Conservation (phyloP, 1,140 invertebrate species). For the Zaprionus tsacasi region DNA sequence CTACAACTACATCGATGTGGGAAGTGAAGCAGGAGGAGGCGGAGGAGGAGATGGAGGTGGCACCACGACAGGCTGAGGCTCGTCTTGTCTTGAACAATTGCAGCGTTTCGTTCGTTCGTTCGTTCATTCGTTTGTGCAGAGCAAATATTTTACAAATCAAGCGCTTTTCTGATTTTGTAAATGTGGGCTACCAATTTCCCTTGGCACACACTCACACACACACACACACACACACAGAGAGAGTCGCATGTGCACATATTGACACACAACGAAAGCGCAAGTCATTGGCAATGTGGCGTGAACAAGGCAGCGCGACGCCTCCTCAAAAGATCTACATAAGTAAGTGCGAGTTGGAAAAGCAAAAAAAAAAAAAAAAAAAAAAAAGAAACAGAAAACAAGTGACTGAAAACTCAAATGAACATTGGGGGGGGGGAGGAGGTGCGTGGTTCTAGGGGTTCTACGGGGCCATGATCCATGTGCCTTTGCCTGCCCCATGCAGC, state of each 20-base stretch:
- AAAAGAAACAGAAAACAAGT: slow-evolving; percentile 20
- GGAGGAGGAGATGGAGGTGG: slow-evolving; percentile 15
- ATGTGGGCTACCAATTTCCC: slow-evolving; percentile 83
- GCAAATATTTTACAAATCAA: slow-evolving; percentile 84
- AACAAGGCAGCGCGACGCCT: slow-evolving; percentile 44
- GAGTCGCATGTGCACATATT: slow-evolving; percentile 42
- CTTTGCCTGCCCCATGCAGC: slow-evolving; percentile 7
- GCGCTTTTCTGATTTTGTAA: slow-evolving; percentile 83
- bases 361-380: slow-evolving; percentile 40
- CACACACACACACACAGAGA: slow-evolving; percentile 12
- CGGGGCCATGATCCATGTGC: slow-evolving; percentile 28
- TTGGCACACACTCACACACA: slow-evolving; percentile 53
- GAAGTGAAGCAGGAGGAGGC: background rate
- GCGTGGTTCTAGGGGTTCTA: background rate
- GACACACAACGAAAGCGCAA: slow-evolving; percentile 78
- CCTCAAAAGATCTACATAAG: slow-evolving; percentile 71
- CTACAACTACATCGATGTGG: background rate
- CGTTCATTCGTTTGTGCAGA: slow-evolving; percentile 80
- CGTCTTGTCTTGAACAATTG: slow-evolving; percentile 67
- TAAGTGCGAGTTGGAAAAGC: slow-evolving; percentile 28
- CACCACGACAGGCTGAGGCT: slow-evolving; percentile 34
- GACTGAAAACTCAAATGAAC: background rate
- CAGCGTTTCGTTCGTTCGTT: slow-evolving; percentile 69
- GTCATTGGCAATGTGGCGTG: slow-evolving; percentile 77
- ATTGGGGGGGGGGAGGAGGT: slow-evolving; percentile 15